Evolutionary conservation across 2,113 vertebrate genomes (phyloP), one percentile per base, ranked within the genome.

Genomic region (Pseudorhombus dupliciocellatus): DNA sequence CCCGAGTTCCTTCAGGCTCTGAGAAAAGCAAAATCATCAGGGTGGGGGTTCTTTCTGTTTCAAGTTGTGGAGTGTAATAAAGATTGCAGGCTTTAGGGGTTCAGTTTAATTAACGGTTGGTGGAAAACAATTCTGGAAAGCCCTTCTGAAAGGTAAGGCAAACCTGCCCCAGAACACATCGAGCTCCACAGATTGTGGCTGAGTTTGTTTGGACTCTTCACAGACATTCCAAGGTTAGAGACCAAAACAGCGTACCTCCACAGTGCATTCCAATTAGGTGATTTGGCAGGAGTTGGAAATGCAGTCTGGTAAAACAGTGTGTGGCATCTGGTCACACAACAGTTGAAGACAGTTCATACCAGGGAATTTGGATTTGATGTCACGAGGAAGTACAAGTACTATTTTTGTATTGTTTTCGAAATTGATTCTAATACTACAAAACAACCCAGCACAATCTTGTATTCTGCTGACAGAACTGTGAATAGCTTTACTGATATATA

Each of bases 31-130:
- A 61, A 60, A 56, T 55, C 50, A 51, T 59, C 59, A 51, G 24
- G 55, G 28, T 31, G 20, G 12, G 42, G 48, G 65, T 51, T 61
- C 48, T 70, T 51, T 73, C 46, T 44, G 60, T 70, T 69, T 65
- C 48, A 68, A 55, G 30, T 24, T 57, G 31, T 57, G 44, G 46
- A 14, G 10, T 25, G 52, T 67, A 74, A 67, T 67, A 62, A 71
- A 63, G 28, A 50, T 8, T 42, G 20, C 62, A 50, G 26, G 52
- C 62, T 70, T 74, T 28, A 14, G 56, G 26, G 26, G 56, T 70
- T 67, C 52, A 58, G 56, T 59, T 46, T 63, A 18, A 34, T 62
- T 71, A 66, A 71, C 62, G 22, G 30, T 53, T 70, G 70, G 42
- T 58, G 22, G 24, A 51, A 54, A 78, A 70, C 56, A 77, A 44